A percentile compares a stretch with the other conserved stretches of the same genome.
Conservation (phyloP, 2,888 invertebrate genomes). For the Temnothorax rugatulus region DNA sequence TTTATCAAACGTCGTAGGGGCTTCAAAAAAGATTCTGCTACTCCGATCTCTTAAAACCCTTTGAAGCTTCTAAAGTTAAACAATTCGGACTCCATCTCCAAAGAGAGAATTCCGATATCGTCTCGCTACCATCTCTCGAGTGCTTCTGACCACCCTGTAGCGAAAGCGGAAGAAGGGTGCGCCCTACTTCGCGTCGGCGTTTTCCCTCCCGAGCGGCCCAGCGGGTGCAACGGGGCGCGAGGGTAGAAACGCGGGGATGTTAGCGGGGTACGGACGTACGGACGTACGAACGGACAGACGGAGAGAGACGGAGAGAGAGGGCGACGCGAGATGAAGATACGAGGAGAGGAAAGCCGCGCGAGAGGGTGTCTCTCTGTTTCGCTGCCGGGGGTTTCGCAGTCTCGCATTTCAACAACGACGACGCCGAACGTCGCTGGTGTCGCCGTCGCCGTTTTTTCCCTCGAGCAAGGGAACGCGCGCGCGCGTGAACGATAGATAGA, state of each 20-base stretch:
- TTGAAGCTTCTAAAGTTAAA: neutral
- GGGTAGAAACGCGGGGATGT: conserved; percentile 18
- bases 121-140: neutral
- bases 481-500: conserved; percentile 31
- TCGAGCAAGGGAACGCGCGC: conserved; percentile 49
- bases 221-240: conserved; percentile 65
- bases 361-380: conserved; percentile 70
- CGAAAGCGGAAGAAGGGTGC: conserved; percentile 82
- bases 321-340: conserved; percentile 52
- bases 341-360: conserved; percentile 39
- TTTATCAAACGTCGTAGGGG: neutral
- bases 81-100: neutral
- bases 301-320: conserved; percentile 39
- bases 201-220: conserved; percentile 75
- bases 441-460: conserved; percentile 65
- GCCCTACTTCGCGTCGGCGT: conserved; percentile 83
- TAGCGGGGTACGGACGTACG: conserved; percentile 25
- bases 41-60: neutral
- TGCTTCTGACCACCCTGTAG: conserved; percentile 50
- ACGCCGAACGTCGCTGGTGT: conserved; percentile 61
- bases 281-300: neutral
- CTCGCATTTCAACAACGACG: conserved; percentile 73
- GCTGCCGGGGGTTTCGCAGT: conserved; percentile 72
- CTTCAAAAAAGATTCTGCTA: neutral
- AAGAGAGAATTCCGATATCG: neutral